Evolutionary conservation across 2,888 invertebrate genomes (phyloP), one percentile per base, ranked within the genome.

Genomic region (Phengaris arion): DNA sequence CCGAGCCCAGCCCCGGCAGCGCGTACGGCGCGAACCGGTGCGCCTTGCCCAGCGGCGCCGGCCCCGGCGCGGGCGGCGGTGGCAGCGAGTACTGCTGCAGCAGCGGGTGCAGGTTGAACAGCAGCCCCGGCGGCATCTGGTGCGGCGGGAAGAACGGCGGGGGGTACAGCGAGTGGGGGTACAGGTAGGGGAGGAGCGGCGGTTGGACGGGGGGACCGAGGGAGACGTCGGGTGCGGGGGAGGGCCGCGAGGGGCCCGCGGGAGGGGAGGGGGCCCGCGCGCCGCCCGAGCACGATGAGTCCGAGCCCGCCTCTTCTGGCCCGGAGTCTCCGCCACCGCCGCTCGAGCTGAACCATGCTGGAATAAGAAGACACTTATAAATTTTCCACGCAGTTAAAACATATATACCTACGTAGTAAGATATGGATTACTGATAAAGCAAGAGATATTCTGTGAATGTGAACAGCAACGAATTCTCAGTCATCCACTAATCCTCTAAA

Each of bases 161-260:
- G 81, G 97, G 97, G 92, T 98, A 98, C 79, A 98, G 94, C 54
- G 98, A 97, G 74, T 96, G 97, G 55, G 98, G 98, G 89, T 98
- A 98, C 75, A 99, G 96, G 94, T 98, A 98, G 81, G 98, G 98
- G 86, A 98, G 96, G 55, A 97, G 96, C 74, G 98, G 98, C 70
- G 98, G 98, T 85, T 98, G 98, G 72, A 98, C 96, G 70, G 98
- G 98, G 64, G 98, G 98, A 74, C 98, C 98, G 64, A 98, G 97
- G 54, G 98, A 98, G 79, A 98, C 98, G 92, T 98, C 98, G 35
- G 98, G 98, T 79, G 97, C 96, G 0, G 98, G 98, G 80, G 97
- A 97, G 81, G 95, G 91, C 77, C 94, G 83, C 80, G 95, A 95
- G n/a, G 95, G 95, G 0, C 95, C 94, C 9, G 92, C 84, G n/a